These are phyloP conservation scores for Eulemur rubriventer DNA, from an alignment of 2,797 vertebrate genomes.

Conservation along the genomic window DNA sequence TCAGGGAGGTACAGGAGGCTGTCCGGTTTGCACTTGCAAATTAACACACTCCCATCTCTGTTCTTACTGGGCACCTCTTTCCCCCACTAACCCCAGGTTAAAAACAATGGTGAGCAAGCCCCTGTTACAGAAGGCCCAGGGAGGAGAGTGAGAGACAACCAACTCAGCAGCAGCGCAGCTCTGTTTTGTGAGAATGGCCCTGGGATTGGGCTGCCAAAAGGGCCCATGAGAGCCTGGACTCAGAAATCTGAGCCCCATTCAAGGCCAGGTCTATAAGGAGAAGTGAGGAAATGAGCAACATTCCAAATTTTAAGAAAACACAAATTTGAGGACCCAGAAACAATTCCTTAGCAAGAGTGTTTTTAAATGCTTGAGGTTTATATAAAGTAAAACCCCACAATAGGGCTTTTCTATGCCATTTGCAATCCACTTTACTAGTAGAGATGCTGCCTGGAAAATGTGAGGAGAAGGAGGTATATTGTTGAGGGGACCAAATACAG, in stretches of 20 bases:
- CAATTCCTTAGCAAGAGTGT: not conserved
- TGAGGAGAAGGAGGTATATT: not conserved
- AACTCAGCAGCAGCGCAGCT: not conserved
- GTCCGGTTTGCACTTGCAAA: not conserved
- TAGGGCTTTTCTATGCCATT: not conserved
- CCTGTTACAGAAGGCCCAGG: not conserved
- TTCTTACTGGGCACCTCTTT: no score
- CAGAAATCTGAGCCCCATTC: not conserved
- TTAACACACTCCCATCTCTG: not conserved
- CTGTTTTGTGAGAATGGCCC: not conserved
- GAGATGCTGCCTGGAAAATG: not conserved
- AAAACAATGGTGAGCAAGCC: not conserved
- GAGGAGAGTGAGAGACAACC: not conserved
- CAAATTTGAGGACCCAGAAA: not conserved
- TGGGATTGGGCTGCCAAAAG: not conserved
- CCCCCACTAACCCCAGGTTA: not conserved
- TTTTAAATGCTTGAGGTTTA: not conserved
- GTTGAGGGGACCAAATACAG: no score
- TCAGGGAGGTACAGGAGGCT: not conserved
- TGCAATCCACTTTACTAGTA: not conserved
- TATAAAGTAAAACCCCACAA: not conserved
- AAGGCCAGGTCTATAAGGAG: not conserved
- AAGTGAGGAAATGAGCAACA: not conserved
- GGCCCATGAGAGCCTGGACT: not conserved
- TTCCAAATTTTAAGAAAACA: conserved; percentile 3